Conservation (phyloP, 2,888 invertebrate genomes). For the Eucriotettix oculatus region DNA sequence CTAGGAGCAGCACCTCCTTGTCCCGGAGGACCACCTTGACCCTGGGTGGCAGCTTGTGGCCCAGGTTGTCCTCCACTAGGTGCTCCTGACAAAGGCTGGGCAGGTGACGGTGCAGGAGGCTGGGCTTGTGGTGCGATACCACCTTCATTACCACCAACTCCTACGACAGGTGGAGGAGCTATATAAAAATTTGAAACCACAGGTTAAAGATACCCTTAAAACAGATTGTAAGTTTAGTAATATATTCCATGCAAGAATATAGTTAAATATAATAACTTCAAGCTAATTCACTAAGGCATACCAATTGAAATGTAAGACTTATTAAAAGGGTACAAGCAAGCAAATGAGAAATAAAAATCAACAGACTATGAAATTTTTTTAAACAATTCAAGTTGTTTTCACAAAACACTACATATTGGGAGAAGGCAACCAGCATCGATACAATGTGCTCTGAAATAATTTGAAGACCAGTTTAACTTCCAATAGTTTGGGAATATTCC, state of each 20-base stretch:
- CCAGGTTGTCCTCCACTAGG: slow-evolving; percentile 43
- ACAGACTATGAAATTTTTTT: too few species aligned
- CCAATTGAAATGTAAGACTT: too few species aligned
- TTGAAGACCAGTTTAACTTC: too few species aligned
- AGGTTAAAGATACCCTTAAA: not conserved
- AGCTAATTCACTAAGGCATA: too few species aligned
- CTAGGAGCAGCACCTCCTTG: slow-evolving; percentile 17
- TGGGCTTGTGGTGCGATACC: slow-evolving; percentile 56
- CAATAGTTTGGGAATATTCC: too few species aligned
- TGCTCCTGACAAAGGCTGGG: slow-evolving; percentile 59
- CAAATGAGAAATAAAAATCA: too few species aligned
- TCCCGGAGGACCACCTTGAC: slow-evolving; percentile 22
- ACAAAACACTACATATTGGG: too few species aligned
- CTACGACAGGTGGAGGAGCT: slow-evolving; percentile 9
- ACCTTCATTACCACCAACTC: slow-evolving; percentile 19
- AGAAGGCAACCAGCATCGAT: too few species aligned
- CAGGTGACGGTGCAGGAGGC: slow-evolving; percentile 60
- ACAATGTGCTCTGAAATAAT: too few species aligned
- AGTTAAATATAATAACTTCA: not conserved
- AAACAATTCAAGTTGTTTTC: too few species aligned
- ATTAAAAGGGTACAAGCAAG: too few species aligned
- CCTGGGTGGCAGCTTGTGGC: slow-evolving; percentile 35
- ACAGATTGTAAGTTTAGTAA: not conserved
- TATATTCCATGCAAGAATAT: not conserved
- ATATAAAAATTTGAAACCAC: not conserved